Conservation (phyloP, 23 tunicate species). For the Phallusia fumigata region DNA sequence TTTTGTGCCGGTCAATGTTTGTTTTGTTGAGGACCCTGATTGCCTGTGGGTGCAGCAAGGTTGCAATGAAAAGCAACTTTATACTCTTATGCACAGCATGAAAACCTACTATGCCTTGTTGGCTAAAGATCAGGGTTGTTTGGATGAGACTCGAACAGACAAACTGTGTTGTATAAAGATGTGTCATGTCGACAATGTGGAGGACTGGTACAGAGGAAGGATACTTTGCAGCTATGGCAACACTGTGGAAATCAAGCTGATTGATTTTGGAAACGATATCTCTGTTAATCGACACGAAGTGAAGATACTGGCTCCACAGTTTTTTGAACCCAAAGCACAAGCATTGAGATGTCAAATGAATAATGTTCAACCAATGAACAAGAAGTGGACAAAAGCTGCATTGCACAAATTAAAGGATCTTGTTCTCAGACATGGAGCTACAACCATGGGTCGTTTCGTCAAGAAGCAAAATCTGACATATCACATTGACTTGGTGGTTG, state of each 20-base stretch:
- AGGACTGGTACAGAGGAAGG: slow-evolving; percentile 56
- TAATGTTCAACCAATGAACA: slow-evolving; percentile 28
- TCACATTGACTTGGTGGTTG: slow-evolving; percentile 26
- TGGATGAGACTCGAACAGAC: slow-evolving; percentile 1
- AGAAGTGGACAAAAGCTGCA: slow-evolving; percentile 40
- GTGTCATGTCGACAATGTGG: background rate
- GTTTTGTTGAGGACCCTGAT: slow-evolving; percentile 67
- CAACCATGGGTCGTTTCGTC: slow-evolving; percentile 42
- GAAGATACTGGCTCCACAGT: slow-evolving; percentile 28
- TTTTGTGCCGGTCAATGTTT: slow-evolving; percentile 36
- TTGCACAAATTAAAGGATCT: slow-evolving; percentile 23
- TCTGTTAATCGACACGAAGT: slow-evolving; percentile 27
- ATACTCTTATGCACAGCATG: slow-evolving; percentile 38
- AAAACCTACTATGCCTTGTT: slow-evolving; percentile 22
- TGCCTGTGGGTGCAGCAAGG: slow-evolving; percentile 70
- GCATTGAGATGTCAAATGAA: slow-evolving; percentile 52
- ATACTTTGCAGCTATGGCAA: slow-evolving; percentile 33
- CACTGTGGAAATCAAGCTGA: slow-evolving; percentile 56
- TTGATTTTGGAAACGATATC: slow-evolving; percentile 73
- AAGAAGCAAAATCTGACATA: slow-evolving; percentile 27
- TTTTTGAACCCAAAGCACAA: slow-evolving; percentile 28
- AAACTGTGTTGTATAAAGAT: slow-evolving; percentile 22
- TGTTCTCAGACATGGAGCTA: slow-evolving; percentile 9
- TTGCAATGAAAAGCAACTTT: slow-evolving; percentile 23
- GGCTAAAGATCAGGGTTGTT: background rate